Evolutionary conservation across 2,888 invertebrate genomes (phyloP), one percentile per base, ranked within the genome.

Genomic region (Lasioglossum figueresi): DNA sequence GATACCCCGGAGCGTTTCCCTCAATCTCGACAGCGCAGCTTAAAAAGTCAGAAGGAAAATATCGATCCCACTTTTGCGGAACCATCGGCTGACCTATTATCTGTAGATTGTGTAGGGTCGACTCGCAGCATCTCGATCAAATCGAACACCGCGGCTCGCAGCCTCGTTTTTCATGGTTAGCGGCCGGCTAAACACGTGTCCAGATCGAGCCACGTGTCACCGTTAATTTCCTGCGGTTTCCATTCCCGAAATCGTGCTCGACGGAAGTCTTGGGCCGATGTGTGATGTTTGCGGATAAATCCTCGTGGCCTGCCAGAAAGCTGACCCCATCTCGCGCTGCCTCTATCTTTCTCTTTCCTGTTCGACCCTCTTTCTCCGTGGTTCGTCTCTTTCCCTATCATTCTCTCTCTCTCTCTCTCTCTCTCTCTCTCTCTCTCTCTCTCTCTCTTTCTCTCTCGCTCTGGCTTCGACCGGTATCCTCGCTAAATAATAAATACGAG

Each of bases 401-500:
- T 83, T 71, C 80, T 73, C 84, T 84, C 84, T 75, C 83, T n/a
- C n/a, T n/a, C n/a, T n/a, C n/a, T n/a, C n/a, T n/a, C n/a, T n/a
- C n/a, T n/a, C n/a, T n/a, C n/a, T n/a, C n/a, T n/a, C n/a, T n/a
- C n/a, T n/a, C n/a, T n/a, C n/a, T n/a, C n/a, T n/a, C n/a, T n/a
- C 80, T 74, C 71, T n/a, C 31, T 0, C 16, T 85, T 82, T 73
- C 76, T 66, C 68, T 48, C 75, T 68, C 79, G 34, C 63, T 76
- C 73, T 78, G 91, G 88, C 91, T 91, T 89, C 91, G 90, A 90
- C 73, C 82, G 79, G 91, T 83, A 88, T 86, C 87, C 89, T 88
- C 90, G 92, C 93, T 95, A 95, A 95, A 95, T 95, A 95, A 95
- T 94, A 95, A 94, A 95, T 94, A 94, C 92, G 93, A 92, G 93